phyloP scores from a whole-genome alignment of 1,140 invertebrate species.

The Homalodisca vitripennis region DNA sequence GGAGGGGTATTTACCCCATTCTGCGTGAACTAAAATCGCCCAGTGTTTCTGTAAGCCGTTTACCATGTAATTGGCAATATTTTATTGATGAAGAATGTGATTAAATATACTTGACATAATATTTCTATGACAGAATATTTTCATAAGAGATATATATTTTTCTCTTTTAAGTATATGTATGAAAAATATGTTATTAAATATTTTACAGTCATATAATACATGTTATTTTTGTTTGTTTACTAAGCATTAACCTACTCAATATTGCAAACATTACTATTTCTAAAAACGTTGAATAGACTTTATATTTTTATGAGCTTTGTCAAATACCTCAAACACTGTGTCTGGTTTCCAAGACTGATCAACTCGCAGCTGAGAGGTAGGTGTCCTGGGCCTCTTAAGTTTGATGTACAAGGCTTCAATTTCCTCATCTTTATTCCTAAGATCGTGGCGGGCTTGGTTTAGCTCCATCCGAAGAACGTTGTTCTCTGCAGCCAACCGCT shows the following conservation, averaged over 20 bases:
- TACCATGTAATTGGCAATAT: no score
- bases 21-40: no score
- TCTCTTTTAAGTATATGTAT: no score
- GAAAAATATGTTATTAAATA: no score
- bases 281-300: background rate
- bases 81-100: no score
- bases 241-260: background rate
- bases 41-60: no score
- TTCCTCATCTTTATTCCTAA: background rate
- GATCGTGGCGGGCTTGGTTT: background rate
- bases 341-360: background rate
- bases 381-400: background rate
- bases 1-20: no score
- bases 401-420: background rate
- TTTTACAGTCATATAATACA: no score
- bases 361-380: background rate
- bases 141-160: no score
- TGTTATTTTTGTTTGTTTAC: background rate
- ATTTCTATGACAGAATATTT: no score
- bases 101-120: no score
- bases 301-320: background rate
- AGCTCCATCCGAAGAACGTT: background rate
- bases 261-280: background rate
- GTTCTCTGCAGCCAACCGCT: background rate
- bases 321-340: background rate